phyloP scores from a whole-genome alignment of 2,113 vertebrate genomes.

The Cnemophilus loriae region DNA sequence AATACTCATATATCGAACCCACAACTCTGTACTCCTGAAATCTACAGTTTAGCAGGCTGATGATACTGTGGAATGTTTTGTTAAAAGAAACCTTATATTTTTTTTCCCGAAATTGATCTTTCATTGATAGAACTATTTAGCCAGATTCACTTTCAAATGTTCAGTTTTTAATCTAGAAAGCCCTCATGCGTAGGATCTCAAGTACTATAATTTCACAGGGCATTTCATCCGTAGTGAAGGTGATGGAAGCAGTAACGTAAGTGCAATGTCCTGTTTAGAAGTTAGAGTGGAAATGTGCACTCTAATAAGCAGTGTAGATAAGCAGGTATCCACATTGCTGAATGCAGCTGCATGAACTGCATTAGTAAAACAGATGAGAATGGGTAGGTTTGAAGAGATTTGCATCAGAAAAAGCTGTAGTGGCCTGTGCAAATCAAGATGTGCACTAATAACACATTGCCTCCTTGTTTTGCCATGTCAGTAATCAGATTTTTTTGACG shows the following conservation, averaged over 20 bases:
- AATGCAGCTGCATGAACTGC: neutral
- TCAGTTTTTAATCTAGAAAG: neutral
- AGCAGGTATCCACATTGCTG: neutral
- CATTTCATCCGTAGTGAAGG: neutral
- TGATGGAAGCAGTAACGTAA: neutral
- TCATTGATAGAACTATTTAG: neutral
- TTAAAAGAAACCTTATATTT: neutral
- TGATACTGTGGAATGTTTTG: neutral
- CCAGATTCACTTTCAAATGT: neutral
- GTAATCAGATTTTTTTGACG: neutral
- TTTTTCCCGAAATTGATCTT: neutral
- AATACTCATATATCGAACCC: accelerated
- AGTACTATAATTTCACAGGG: neutral
- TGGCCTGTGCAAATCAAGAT: neutral
- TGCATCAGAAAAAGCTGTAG: neutral
- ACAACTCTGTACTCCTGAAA: neutral
- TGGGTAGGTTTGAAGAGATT: neutral
- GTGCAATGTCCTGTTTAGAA: neutral
- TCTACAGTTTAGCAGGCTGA: neutral
- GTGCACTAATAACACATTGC: neutral
- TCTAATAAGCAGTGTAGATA: too few relatives aligned
- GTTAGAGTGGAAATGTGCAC: neutral
- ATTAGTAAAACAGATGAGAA: neutral
- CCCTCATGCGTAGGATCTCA: neutral
- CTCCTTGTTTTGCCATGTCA: neutral